phyloP scores from a whole-genome alignment of 2,797 vertebrate genomes.

The Australoheros facetus region DNA sequence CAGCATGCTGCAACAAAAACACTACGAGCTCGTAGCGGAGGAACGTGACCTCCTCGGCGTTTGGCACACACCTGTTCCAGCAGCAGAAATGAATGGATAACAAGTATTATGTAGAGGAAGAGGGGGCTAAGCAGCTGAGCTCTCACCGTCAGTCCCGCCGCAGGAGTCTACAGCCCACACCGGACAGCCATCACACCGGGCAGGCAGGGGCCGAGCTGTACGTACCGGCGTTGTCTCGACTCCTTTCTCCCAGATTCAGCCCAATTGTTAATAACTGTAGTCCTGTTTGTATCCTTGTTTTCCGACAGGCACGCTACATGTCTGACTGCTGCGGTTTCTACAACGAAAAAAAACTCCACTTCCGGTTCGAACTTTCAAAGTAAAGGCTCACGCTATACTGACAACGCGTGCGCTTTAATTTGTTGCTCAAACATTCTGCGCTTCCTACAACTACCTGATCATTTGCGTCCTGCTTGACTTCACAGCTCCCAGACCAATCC shows the following conservation, averaged over 20 bases:
- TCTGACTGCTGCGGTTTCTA: slow-evolving; percentile 40
- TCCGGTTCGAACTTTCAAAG: slow-evolving; percentile 50
- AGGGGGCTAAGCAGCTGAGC: slow-evolving; percentile 42
- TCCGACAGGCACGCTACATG: slow-evolving; percentile 59
- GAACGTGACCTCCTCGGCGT: neutral
- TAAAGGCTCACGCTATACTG: neutral
- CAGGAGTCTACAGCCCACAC: slow-evolving; percentile 67
- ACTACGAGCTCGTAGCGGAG: neutral
- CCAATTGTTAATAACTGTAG: slow-evolving; percentile 10
- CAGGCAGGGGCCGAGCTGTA: slow-evolving; percentile 13
- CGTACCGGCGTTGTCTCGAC: slow-evolving; percentile 8
- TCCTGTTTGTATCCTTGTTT: slow-evolving; percentile 59
- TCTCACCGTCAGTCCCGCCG: slow-evolving; percentile 80
- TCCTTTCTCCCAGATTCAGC: slow-evolving; percentile 5
- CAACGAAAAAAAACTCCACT: neutral
- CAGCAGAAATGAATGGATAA: slow-evolving; percentile 54
- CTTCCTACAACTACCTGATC: slow-evolving; percentile 16
- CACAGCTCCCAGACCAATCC: slow-evolving; percentile 36
- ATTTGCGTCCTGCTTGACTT: slow-evolving; percentile 26
- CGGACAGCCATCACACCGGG: slow-evolving; percentile 65
- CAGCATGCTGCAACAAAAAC: neutral
- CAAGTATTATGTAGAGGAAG: slow-evolving; percentile 20
- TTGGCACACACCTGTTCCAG: slow-evolving; percentile 55
- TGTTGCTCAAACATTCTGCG: fast-evolving
- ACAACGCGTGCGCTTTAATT: slow-evolving; percentile 2